Percentiles rank a stretch among this genome's conserved stretches.
phyloP scores from a whole-genome alignment of 2,113 vertebrate genomes.

The Pelusios castaneus region DNA sequence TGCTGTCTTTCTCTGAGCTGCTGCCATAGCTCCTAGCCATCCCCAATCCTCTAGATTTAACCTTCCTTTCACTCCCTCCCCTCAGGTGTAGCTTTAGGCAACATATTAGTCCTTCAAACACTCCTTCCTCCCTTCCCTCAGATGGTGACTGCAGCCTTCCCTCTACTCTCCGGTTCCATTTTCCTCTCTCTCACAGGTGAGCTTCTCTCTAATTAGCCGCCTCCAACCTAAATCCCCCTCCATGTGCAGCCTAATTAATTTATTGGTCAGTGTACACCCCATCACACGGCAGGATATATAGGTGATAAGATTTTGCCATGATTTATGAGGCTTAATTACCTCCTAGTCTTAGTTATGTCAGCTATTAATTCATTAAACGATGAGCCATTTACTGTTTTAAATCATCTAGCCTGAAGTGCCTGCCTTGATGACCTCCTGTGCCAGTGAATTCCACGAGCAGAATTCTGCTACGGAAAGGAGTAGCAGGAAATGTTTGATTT shows the following conservation, averaged over 20 bases:
- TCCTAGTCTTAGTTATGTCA: conserved; percentile 27
- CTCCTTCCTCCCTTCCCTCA: neutral
- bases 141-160: neutral
- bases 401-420: neutral
- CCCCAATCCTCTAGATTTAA: neutral
- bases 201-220: neutral
- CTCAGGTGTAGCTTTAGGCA: neutral
- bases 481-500: conserved; percentile 45
- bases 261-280: neutral
- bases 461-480: conserved; percentile 31
- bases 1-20: neutral
- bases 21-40: neutral
- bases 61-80: neutral
- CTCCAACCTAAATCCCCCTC: neutral
- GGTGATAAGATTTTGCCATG: neutral
- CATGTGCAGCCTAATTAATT: neutral
- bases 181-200: neutral
- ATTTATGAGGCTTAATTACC: neutral
- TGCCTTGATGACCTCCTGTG: conserved; percentile 45
- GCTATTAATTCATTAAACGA: neutral
- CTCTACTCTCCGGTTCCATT: neutral
- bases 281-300: neutral
- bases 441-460: conserved; percentile 37
- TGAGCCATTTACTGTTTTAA: conserved; percentile 21
- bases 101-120: neutral